Percentiles rank a stretch among this genome's conserved stretches.
Evolutionary conservation across 2,113 vertebrate genomes (phyloP).

Genomic region (Atlantisia rogersi): DNA sequence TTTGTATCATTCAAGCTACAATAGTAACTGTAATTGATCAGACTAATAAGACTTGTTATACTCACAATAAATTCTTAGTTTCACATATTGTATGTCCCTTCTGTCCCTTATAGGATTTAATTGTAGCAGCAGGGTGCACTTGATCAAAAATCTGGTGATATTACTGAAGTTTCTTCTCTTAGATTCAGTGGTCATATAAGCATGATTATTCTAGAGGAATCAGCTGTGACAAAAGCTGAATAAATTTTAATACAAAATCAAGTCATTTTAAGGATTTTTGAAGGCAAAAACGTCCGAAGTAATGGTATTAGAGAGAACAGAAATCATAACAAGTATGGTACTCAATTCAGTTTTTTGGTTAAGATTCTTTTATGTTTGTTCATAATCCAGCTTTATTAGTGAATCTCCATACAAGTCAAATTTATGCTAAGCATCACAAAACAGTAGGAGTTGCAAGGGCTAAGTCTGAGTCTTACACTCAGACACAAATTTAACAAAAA

Average conservation of each 20-base stretch:
- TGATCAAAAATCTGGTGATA: not conserved
- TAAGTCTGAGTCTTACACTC: not conserved
- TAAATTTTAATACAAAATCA: not conserved
- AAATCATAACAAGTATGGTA: not conserved
- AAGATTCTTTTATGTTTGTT: not conserved
- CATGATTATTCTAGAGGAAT: not conserved
- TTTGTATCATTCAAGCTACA: not conserved
- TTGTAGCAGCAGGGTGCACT: not conserved
- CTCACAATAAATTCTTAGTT: not conserved
- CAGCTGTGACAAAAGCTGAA: not conserved
- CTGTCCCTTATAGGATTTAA: not conserved
- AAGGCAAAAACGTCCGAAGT: not conserved
- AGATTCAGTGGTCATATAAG: not conserved
- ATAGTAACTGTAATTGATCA: not conserved
- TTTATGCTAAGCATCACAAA: not conserved
- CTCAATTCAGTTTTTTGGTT: too few relatives aligned
- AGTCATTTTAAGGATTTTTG: not conserved
- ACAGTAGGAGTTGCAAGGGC: not conserved
- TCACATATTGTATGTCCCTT: not conserved
- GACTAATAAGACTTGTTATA: not conserved
- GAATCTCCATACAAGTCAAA: not conserved
- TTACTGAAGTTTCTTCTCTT: not conserved
- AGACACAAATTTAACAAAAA: not conserved
- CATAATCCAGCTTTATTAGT: not conserved
- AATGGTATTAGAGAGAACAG: not conserved